Evolutionary conservation across 2,113 vertebrate genomes (phyloP).

Genomic region (Psammodynastes pulverulentus): DNA sequence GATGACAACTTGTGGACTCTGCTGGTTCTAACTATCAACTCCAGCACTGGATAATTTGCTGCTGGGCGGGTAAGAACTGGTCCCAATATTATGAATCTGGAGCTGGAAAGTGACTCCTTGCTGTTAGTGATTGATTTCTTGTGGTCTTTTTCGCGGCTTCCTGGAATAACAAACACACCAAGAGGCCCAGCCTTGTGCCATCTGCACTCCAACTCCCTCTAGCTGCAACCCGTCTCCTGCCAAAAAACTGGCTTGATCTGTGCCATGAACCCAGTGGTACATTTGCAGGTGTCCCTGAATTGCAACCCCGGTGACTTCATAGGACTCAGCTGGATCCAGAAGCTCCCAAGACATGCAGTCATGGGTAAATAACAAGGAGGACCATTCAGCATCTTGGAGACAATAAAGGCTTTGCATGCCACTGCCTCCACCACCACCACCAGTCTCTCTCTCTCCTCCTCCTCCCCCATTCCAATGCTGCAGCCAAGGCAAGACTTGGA

Average conservation of each 20-base stretch:
- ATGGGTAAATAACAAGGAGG: slow-evolving; percentile 41
- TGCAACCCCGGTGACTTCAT: slow-evolving; percentile 55
- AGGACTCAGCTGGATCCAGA: slow-evolving; percentile 39
- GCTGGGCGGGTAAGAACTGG: neutral
- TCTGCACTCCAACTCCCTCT: neutral
- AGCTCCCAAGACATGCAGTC: slow-evolving; percentile 12
- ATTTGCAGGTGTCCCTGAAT: neutral
- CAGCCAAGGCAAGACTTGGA: slow-evolving; percentile 50
- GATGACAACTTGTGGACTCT: neutral
- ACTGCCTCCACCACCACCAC: neutral
- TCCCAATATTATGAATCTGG: neutral
- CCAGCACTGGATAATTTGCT: neutral
- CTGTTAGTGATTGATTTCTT: neutral
- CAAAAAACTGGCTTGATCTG: neutral
- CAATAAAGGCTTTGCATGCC: slow-evolving; percentile 42
- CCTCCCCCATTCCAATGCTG: slow-evolving; percentile 20
- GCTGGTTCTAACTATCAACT: neutral
- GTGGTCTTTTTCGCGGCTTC: neutral
- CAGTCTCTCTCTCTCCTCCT: neutral
- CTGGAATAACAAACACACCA: neutral
- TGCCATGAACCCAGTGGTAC: slow-evolving; percentile 62
- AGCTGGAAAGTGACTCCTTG: neutral
- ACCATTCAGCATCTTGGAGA: slow-evolving; percentile 5
- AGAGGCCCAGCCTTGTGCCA: accelerated
- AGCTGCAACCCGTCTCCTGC: neutral